Conservation (phyloP, 2,888 invertebrate species). For the Leptothorax acervorum region DNA sequence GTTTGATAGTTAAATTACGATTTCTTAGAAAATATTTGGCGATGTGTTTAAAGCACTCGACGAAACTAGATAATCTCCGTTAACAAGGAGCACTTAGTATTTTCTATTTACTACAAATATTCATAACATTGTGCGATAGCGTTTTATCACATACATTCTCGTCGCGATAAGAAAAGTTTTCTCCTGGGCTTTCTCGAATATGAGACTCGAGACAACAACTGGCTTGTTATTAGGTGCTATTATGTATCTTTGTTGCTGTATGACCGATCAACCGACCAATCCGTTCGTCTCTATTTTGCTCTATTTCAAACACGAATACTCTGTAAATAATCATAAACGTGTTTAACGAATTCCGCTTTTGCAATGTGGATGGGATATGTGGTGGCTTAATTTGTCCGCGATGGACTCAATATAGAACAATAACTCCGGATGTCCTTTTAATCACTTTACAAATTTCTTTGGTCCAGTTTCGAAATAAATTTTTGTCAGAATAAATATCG, state of each 20-base stretch:
- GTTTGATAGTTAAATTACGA: no score
- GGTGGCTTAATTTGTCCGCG: background rate
- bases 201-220: background rate
- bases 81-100: slow-evolving; percentile 4
- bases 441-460: background rate
- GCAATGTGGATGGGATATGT: background rate
- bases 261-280: background rate
- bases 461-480: background rate
- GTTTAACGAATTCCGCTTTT: background rate
- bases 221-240: background rate
- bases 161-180: slow-evolving; percentile 6
- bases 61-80: background rate
- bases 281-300: background rate
- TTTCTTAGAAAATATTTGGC: no score
- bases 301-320: background rate
- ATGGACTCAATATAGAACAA: background rate
- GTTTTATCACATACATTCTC: slow-evolving; percentile 8
- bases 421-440: background rate
- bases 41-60: background rate
- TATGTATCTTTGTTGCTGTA: background rate
- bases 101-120: slow-evolving; percentile 19
- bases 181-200: background rate
- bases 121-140: background rate
- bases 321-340: background rate
- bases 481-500: background rate